Base-by-base conservation (phyloP, 1,140 invertebrate genomes). In the Sogatella furcifera region DNA sequence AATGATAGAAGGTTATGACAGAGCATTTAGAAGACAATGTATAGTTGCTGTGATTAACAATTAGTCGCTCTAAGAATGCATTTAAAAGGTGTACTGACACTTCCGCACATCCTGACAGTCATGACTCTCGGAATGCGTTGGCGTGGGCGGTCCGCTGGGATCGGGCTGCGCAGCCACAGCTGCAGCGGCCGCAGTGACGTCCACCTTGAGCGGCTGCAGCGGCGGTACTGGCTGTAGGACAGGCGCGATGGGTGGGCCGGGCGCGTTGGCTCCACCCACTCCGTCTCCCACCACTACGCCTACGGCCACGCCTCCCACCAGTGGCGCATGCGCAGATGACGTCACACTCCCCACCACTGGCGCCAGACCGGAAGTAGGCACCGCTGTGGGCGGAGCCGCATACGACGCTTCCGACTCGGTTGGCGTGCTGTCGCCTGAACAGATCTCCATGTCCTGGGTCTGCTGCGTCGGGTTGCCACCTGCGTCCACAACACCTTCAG, bases 401-500 rank as follows among this genome's bases (percentile, higher is more conserved):
- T 78, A 77, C 34, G 73, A 78, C 57, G 82, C 78, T 73, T 86
- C 85, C 13, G 85, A 88, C 17, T 49, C 46, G 43, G 85, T 89
- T 38, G 87, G 86, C 61, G 87, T 89, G 64, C 85, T 86, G 69
- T 87, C 87, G 62, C 85, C 86, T n/a, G 86, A 85, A 59, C 88
- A 91, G 57, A 91, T 90, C 67, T 92, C 89, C 88, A 91, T 91
- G 69, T 90, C 88, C 67, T 88, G 84, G 59, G 72, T 65, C 65
- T 71, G 69, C 11, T 38, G 34, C 24, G 24, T 28, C 34, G 34
- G 34, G 34, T 38, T 28, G 24, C 24, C 24, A 6, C 24, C 24
- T 2, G 2, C 24, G 24, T 6, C 24, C 11, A 38, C 34, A 11
- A 38, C 34, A 38, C 34, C 34, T 38, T 8, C 24, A 52, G 13